A percentile compares a stretch with the other conserved stretches of the same genome.
Evolutionary conservation across 2,888 invertebrate genomes (phyloP).

Genomic region (Agrotis ipsilon): DNA sequence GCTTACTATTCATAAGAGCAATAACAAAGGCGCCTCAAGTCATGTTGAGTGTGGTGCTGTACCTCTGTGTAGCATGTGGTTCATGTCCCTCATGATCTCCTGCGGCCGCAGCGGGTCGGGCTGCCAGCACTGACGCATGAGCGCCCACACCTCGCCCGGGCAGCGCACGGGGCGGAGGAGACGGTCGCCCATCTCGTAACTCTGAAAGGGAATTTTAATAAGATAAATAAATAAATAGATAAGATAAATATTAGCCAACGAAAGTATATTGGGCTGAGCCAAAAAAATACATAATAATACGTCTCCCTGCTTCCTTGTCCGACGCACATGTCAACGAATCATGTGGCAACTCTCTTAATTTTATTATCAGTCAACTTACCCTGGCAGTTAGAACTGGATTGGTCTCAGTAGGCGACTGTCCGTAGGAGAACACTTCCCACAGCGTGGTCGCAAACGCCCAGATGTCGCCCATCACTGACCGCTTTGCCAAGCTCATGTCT

Average conservation of each 20-base stretch:
- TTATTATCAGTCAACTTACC: conserved; percentile 69
- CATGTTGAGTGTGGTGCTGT: not conserved
- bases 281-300: not conserved
- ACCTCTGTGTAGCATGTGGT: conserved; percentile 95
- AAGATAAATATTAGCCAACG: not conserved
- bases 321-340: no score
- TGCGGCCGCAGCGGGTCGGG: conserved; percentile 95
- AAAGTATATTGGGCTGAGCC: not conserved
- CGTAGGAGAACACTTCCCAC: conserved; percentile 97
- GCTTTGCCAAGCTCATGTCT: conserved; percentile 93
- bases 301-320: not conserved
- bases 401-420: conserved; percentile 88
- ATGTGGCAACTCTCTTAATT: not conserved
- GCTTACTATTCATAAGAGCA: not conserved
- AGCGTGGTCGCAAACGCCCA: conserved; percentile 98
- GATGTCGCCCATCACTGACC: conserved; percentile 94
- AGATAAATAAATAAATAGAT: no score
- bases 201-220: conserved; percentile 79
- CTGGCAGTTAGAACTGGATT: conserved; percentile 86
- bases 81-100: conserved; percentile 96
- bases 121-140: conserved; percentile 96
- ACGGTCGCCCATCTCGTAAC: conserved; percentile 93
- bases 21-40: no score
- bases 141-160: conserved; percentile 93
- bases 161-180: conserved; percentile 93